Base-by-base conservation (phyloP, 1,140 invertebrate genomes). In the Listronotus bonariensis region DNA sequence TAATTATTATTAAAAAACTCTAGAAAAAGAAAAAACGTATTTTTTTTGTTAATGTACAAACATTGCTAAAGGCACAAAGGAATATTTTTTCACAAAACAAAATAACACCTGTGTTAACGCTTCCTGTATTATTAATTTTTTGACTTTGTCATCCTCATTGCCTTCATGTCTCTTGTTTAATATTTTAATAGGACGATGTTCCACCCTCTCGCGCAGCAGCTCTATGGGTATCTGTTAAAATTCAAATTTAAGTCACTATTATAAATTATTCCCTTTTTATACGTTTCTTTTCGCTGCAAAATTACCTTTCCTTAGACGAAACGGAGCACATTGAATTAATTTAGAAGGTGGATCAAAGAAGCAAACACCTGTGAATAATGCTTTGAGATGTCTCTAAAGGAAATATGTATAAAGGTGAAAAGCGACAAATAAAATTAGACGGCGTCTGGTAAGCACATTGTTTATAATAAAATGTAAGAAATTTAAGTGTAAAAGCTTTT, bases 221-320 rank as follows among this genome's bases (percentile, higher is more conserved):
- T 56, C 55, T 55, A 63, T 56, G 52, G 53, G 43, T 49, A 63
- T 56, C 61, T 55, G 61, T 49, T 63, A 56, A 63, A 63, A 63
- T 63, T 63, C 61, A 63, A 63, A 63, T 63, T 63, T 56, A 48
- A 63, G 52, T 63, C 51, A 63, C 61, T 56, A 63, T 63, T 63
- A 63, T 63, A 63, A 63, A 63, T 63, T 63, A 63, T 63, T 63
- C 61, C 53, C 61, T 63, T 63, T 63, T 63, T 63, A 55, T 63
- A 34, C 43, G 14, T 38, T 49, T 52, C 61, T 53, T 62, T 62
- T 62, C 52, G 36, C 40, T 43, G 49, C 51, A 43, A 63, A 56
- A 63, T 63, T 63, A 32, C 61, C 53, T 48, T 43, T 41, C 52
- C 53, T 63, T 56, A 49, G 61, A 55, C 53, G 51, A 63, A 56